Evolutionary conservation across 2,888 invertebrate genomes (phyloP).

Genomic region (Dynastes hyllus): DNA sequence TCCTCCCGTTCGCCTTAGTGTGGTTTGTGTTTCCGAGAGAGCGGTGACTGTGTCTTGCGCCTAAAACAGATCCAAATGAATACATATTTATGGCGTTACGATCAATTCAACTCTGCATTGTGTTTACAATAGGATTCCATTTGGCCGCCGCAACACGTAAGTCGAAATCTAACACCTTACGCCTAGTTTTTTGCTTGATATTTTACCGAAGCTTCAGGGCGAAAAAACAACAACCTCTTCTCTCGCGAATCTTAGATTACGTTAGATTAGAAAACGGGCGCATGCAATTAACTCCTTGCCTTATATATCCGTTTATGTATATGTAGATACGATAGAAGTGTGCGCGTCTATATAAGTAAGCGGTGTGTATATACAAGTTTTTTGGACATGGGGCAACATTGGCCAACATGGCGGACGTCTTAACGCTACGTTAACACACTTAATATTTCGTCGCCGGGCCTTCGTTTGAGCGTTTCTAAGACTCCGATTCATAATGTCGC

Average conservation of each 20-base stretch:
- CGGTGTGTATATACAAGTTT: conserved; percentile 51
- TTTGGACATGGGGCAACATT: conserved; percentile 37
- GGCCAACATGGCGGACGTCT: conserved; percentile 64
- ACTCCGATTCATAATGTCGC: conserved; percentile 20
- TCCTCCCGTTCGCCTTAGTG: conserved; percentile 47
- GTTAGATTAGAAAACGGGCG: background rate
- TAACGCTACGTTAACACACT: conserved; percentile 54
- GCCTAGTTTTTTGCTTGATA: too few species aligned
- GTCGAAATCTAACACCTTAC: conserved; percentile 15
- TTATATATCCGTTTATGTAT: background rate
- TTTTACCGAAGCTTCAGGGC: background rate
- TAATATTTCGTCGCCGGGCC: conserved; percentile 15
- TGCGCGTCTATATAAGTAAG: background rate
- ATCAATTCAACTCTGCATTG: conserved; percentile 81
- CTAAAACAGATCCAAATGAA: conserved; percentile 76
- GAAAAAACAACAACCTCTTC: conserved; percentile 19
- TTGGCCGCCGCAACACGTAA: conserved; percentile 50
- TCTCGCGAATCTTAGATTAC: background rate
- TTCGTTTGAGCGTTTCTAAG: background rate
- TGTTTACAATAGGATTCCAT: conserved; percentile 73
- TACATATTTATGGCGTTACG: conserved; percentile 86
- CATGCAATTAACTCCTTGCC: conserved; percentile 4
- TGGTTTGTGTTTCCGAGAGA: conserved; percentile 59
- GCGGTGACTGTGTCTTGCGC: conserved; percentile 68
- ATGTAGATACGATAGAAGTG: too few species aligned